Evolutionary conservation across 2,113 vertebrate genomes (phyloP).

Genomic region (Tachysurus vachellii): DNA sequence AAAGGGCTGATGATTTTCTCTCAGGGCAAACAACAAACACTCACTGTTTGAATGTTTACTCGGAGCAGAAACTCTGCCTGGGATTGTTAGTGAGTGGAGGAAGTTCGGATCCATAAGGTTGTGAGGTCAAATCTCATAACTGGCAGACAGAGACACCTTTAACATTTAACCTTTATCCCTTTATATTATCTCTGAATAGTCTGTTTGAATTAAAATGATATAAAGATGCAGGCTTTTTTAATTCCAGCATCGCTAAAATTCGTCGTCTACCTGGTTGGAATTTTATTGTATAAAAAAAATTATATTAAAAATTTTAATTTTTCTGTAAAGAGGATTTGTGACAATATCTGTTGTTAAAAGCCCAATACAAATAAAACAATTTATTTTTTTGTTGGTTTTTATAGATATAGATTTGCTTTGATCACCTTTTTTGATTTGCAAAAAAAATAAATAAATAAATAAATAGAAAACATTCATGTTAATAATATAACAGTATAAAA

Average conservation of each 20-base stretch:
- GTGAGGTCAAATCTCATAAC: background rate
- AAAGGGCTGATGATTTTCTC: constrained; percentile 53
- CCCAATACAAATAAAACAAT: too few relatives aligned
- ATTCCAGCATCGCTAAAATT: background rate
- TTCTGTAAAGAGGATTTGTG: too few relatives aligned
- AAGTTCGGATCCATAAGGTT: background rate
- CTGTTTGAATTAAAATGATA: background rate
- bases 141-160: background rate
- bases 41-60: constrained; percentile 45
- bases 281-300: background rate
- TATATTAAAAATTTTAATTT: background rate
- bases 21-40: constrained; percentile 39
- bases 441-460: background rate
- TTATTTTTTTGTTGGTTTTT: too few relatives aligned
- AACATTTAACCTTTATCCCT: background rate
- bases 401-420: background rate
- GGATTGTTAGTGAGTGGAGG: background rate
- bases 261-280: too few relatives aligned
- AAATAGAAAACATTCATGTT: background rate
- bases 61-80: constrained; percentile 39
- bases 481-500: background rate
- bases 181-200: background rate
- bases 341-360: background rate
- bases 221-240: background rate
- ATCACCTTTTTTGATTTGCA: background rate